phyloP scores from a whole-genome alignment of 2,113 vertebrate genomes.

The Oreochromis aureus region DNA sequence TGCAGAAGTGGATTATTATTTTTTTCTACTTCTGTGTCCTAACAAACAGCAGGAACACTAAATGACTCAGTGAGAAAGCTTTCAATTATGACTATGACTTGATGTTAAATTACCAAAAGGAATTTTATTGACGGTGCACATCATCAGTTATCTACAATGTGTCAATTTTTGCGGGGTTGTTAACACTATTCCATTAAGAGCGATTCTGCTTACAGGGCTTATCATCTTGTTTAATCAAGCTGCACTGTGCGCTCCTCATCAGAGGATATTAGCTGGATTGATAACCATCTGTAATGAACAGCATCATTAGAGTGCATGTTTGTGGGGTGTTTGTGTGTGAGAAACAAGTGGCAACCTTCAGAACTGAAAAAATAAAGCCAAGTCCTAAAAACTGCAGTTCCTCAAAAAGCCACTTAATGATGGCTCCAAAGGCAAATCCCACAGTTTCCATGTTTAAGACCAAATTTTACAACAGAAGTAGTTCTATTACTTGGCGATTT shows the following conservation, averaged over 20 bases:
- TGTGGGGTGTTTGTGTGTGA: background rate
- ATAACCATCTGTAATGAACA: background rate
- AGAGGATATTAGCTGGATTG: background rate
- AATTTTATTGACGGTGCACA: background rate
- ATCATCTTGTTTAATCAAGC: constrained; percentile 1
- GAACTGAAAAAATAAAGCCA: background rate
- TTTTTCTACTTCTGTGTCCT: background rate
- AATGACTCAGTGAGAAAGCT: background rate
- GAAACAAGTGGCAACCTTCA: background rate
- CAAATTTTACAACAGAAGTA: background rate
- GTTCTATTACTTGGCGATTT: background rate
- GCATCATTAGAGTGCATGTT: background rate
- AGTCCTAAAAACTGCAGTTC: background rate
- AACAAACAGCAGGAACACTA: background rate
- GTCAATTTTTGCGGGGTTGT: background rate
- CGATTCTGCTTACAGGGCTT: background rate
- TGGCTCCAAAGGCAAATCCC: background rate
- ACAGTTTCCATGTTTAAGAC: background rate
- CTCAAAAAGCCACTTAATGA: background rate
- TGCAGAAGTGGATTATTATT: background rate
- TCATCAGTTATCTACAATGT: background rate
- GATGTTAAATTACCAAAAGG: background rate
- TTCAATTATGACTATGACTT: background rate
- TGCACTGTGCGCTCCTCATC: background rate
- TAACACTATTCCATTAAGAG: background rate